Evolutionary conservation across 2,888 invertebrate genomes (phyloP).

Genomic region (Ichneumoninae sp.): DNA sequence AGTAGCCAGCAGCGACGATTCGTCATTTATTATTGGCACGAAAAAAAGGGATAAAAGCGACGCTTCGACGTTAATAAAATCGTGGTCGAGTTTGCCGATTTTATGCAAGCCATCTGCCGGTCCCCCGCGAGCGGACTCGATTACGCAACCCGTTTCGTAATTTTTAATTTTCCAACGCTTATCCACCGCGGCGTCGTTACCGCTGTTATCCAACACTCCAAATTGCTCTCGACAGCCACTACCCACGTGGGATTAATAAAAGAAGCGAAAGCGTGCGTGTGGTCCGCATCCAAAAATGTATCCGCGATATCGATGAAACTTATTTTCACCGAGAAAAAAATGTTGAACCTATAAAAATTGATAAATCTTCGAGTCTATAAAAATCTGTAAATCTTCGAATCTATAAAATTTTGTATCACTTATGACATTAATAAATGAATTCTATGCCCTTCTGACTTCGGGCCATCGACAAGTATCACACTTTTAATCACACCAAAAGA

Average conservation of each 20-base stretch:
- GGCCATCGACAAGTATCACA: neutral
- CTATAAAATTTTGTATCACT: neutral
- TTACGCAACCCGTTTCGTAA: neutral
- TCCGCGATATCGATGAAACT: too few species aligned
- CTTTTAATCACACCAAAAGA: neutral
- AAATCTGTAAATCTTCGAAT: too few species aligned
- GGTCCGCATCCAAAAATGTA: too few species aligned
- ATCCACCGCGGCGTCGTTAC: neutral
- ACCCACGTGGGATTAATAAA: neutral
- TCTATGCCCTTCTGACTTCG: neutral
- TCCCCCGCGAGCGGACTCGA: neutral
- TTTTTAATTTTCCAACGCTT: neutral
- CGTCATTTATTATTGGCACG: constrained; percentile 53
- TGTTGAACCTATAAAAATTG: too few species aligned
- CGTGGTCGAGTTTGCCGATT: constrained; percentile 2
- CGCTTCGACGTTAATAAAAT: constrained; percentile 22
- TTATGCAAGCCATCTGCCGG: constrained; percentile 13
- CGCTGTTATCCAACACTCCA: neutral
- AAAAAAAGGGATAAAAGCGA: neutral
- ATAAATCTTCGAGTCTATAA: too few species aligned
- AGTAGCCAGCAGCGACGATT: constrained; percentile 24
- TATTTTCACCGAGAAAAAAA: too few species aligned
- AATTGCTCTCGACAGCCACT: neutral
- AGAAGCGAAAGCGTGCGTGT: neutral
- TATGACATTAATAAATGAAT: neutral